These are phyloP conservation scores for Struthidea cinerea DNA, from an alignment of 2,113 vertebrate species.

Conservation along the genomic window DNA sequence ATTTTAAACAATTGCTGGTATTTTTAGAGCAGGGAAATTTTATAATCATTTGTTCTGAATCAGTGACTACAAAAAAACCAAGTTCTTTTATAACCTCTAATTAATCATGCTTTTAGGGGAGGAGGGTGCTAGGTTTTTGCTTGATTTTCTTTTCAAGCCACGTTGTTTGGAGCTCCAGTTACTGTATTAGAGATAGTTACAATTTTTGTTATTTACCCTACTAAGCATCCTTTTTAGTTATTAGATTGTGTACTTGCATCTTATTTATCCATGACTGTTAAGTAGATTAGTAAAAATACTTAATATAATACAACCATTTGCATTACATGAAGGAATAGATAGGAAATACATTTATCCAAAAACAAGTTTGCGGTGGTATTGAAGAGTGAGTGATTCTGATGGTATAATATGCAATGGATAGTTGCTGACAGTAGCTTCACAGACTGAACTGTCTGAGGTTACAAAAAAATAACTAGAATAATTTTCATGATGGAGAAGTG, in stretches of 20 bases:
- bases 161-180: background rate
- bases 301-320: background rate
- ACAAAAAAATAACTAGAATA: background rate
- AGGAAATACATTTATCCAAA: background rate
- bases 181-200: background rate
- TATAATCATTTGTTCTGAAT: background rate
- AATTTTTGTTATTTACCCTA: background rate
- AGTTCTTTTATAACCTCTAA: background rate
- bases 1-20: background rate
- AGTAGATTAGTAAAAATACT: background rate
- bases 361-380: background rate
- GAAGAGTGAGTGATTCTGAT: background rate
- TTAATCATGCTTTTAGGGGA: background rate
- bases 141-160: background rate
- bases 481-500: background rate
- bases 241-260: background rate
- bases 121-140: background rate
- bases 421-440: background rate
- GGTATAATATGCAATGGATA: fast-evolving
- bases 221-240: background rate
- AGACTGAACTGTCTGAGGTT: background rate
- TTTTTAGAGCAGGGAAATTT: background rate
- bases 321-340: background rate
- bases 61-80: background rate
- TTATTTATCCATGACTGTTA: background rate